Base-by-base conservation (phyloP, 30 jellyfish, hydroid and myxozoan species). In the Turritopsis dohrnii region DNA sequence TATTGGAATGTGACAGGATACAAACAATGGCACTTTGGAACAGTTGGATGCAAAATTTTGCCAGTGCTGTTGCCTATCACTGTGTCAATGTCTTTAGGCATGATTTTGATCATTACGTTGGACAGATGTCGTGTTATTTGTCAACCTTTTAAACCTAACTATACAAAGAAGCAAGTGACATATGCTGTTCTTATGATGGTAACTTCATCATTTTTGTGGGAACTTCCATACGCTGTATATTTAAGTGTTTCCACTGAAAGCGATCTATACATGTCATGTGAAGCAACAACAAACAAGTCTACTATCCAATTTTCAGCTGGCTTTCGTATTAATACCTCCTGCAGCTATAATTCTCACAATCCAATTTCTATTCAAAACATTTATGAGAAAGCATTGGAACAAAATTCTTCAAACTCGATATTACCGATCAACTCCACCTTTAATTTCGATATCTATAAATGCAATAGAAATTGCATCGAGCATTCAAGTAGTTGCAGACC, bases 91-190 rank as follows among this genome's bases (percentile, higher is more conserved):
- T 90, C 97, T 24, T 20, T 89, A 7, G 89, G 84, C 20, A 75
- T 90, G 19, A 85, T 90, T 30, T 65, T 85, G 53, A 21, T 90
- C 21, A 81, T 90, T 16, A 84, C 86, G 71, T 8, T 90, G 77
- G 97, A 90, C 30, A 83, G 97, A 26, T 85, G 83, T 81, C 88
- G 95, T 20, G 89, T 88, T 20, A 90, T 90, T 13, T 87, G 89
- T 75, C 86, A 91, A 81, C 96, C 96, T 1, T 80, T 89, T 72
- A 71, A 80, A 66, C 29, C 76, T 0, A 79, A 89, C 26, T 26
- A 79, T 30, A 85, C 84, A 28, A 29, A 52, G 52, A 60, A 52
- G 16, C 96, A 85, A 26, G 84, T 85, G 21, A 73, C 77, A 19
- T 53, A 84, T 17, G 71, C 71, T 19, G 30, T 84, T 69, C 25